Base-by-base conservation (phyloP, 1,140 invertebrate genomes). In the Phenacoccus solenopsis region DNA sequence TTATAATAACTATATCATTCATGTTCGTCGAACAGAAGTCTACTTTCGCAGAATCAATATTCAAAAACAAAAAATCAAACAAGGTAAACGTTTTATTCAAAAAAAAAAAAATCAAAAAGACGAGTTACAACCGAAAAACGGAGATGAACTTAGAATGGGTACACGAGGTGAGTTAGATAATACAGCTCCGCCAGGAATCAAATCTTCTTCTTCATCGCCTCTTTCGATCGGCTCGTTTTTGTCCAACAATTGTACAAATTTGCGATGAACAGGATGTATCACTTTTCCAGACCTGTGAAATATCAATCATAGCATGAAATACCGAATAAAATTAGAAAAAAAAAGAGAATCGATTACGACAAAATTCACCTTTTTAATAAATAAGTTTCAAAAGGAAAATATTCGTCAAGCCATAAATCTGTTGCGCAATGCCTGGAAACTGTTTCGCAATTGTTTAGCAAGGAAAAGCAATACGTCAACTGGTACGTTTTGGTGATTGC, bases 401-500 rank as follows among this genome's bases (percentile, higher is more conserved):
- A 90, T 10, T 83, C 82, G 72, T 90, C 85, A 0, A 90, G 73
- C 27, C 75, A 77, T 24, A 81, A 78, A 68, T 81, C 78, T 70
- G 79, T 78, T 2, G 70, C 57, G 16, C 38, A 64, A 13, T 38
- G 25, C 20, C 49, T 64, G 13, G 67, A 49, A 21, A 72, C 28
- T 32, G 32, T 30, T 16, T 70, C 64, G 4, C 28, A 25, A 38
- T 32, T 85, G 75, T 96, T 91, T 35, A 97, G 89, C 59, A 96
- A 84, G 0, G 92, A 85, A 78, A 94, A 89, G 79, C 94, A 97
- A 79, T 96, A 96, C 3, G 90, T 92, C 59, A 97, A 81, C 77
- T 96, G 94, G 78, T 95, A 90, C n/a, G 85, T 86, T 73, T 90
- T 84, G 0, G 91, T 88, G 4, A 94, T 84, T 0, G 87, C 86